Evolutionary conservation across 2,113 vertebrate species (phyloP).

Genomic region (Indicator maculatus): DNA sequence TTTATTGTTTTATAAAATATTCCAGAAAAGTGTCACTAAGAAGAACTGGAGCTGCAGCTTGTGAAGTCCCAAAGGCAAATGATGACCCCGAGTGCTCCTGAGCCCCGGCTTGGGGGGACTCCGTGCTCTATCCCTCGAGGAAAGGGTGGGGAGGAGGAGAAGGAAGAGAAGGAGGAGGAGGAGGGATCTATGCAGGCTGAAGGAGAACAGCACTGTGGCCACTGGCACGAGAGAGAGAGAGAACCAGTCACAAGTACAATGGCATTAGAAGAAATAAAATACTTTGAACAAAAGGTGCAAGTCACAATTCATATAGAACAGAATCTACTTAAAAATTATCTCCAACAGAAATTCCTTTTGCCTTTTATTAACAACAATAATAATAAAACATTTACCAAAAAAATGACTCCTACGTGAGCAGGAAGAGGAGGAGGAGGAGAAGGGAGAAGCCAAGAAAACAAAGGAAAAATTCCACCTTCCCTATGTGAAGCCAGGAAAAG

Average conservation of each 20-base stretch:
- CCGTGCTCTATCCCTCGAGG: conserved; percentile 20
- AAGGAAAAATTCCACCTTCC: conserved; percentile 31
- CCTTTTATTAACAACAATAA: conserved; percentile 78
- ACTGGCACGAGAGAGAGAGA: conserved; percentile 61
- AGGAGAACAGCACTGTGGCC: conserved; percentile 42
- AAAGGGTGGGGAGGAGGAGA: background rate
- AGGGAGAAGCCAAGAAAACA: background rate
- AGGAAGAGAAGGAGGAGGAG: background rate
- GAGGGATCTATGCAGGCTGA: background rate
- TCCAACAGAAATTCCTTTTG: conserved; percentile 75
- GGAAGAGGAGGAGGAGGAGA: conserved; percentile 71
- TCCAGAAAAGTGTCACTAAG: conserved; percentile 24
- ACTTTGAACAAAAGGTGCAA: conserved; percentile 74
- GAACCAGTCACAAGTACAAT: conserved; percentile 66
- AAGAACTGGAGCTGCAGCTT: conserved; percentile 30
- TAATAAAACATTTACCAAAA: conserved; percentile 78
- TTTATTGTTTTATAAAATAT: background rate
- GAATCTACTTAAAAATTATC: conserved; percentile 76
- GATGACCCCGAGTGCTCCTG: background rate
- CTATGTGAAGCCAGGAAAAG: background rate
- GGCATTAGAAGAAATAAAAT: conserved; percentile 66
- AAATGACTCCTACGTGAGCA: conserved; percentile 83
- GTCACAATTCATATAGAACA: conserved; percentile 77
- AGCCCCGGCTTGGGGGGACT: background rate
- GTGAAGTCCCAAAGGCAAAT: conserved; percentile 33